Evolutionary conservation across 2,113 vertebrate genomes (phyloP).

Genomic region (Sceloporus undulatus): DNA sequence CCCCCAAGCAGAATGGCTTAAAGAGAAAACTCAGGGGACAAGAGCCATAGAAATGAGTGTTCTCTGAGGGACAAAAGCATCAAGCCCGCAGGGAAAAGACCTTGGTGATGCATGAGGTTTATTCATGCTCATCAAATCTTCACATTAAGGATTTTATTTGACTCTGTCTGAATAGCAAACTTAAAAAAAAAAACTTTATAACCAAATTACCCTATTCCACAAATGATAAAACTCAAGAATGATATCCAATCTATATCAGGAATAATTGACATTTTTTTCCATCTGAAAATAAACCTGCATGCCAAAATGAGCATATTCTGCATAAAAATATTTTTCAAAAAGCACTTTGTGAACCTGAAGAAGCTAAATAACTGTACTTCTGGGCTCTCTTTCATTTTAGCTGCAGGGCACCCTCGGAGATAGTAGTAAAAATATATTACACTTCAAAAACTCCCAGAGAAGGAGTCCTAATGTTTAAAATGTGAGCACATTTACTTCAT

Average conservation of each 20-base stretch:
- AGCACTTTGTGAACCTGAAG: conserved; percentile 30
- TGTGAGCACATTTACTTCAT: conserved; percentile 46
- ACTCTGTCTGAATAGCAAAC: conserved; percentile 24
- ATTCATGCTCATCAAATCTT: not conserved
- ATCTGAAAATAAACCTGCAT: conserved; percentile 11
- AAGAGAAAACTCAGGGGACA: not conserved
- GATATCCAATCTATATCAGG: conserved; percentile 16
- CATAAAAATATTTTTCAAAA: conserved; percentile 19
- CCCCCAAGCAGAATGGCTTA: not conserved
- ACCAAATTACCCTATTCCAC: conserved; percentile 27
- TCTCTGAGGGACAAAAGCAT: not conserved
- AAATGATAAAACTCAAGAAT: conserved; percentile 20
- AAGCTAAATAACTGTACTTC: conserved; percentile 55
- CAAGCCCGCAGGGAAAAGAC: not conserved
- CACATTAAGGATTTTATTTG: conserved; percentile 13
- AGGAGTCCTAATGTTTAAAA: conserved; percentile 59
- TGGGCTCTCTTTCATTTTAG: conserved; percentile 54
- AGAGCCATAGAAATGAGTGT: not conserved
- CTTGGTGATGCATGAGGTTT: not conserved
- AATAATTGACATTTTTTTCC: conserved; percentile 29
- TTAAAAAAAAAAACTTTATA: conserved; percentile 17
- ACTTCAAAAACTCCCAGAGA: conserved; percentile 61
- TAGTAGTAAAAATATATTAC: conserved; percentile 74
- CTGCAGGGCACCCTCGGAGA: conserved; percentile 64
- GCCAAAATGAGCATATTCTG: conserved; percentile 27